These are phyloP conservation scores for Himalopsyche kuldschensis DNA, from an alignment of 2,888 invertebrate genomes.

Conservation along the genomic window DNA sequence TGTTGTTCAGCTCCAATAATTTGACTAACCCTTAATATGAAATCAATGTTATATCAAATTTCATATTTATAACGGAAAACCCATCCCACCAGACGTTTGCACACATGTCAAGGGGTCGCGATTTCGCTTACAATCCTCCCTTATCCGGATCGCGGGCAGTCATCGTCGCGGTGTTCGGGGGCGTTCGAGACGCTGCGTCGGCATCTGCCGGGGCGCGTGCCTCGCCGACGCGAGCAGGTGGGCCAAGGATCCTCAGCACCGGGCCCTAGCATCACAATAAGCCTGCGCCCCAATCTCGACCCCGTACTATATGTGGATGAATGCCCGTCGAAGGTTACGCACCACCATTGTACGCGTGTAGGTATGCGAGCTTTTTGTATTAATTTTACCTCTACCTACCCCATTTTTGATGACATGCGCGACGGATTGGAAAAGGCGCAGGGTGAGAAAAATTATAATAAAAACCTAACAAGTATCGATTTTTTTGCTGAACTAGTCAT, in stretches of 20 bases:
- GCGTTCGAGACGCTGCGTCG: not conserved
- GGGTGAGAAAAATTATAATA: not conserved
- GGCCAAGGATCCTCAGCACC: conserved; percentile 21
- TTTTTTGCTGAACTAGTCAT: too few species aligned
- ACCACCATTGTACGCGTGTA: conserved; percentile 25
- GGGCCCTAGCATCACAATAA: not conserved
- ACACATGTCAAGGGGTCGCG: not conserved
- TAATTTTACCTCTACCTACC: not conserved
- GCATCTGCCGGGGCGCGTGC: conserved; percentile 30
- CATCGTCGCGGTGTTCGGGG: not conserved
- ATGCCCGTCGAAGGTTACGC: conserved; percentile 10
- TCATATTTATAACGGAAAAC: not conserved
- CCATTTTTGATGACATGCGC: conserved; percentile 29
- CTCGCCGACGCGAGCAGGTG: conserved; percentile 27
- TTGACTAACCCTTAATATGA: not conserved
- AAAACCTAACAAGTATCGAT: too few species aligned
- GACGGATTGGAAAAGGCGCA: conserved; percentile 18
- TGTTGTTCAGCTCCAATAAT: not conserved
- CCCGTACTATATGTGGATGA: not conserved
- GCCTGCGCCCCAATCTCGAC: not conserved
- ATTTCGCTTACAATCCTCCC: not conserved
- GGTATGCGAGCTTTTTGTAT: conserved; percentile 28
- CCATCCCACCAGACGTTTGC: not conserved
- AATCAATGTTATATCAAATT: not conserved
- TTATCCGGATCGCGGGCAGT: not conserved